Evolutionary conservation across 1,140 invertebrate genomes (phyloP).

Genomic region (Acromyrmex echinatior): DNA sequence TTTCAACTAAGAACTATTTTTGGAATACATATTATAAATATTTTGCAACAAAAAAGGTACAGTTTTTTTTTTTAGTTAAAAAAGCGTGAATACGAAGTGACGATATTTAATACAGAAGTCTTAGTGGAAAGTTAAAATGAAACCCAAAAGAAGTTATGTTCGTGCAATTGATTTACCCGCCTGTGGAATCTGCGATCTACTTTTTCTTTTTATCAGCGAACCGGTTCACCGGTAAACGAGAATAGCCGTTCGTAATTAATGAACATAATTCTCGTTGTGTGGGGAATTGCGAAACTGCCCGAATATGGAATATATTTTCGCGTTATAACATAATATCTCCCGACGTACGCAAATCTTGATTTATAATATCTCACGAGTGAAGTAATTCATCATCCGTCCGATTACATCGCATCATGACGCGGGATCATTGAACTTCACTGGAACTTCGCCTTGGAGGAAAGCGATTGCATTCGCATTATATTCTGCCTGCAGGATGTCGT

Average conservation of each 20-base stretch:
- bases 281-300: not conserved
- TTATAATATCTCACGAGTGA: not conserved
- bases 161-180: conserved; percentile 23
- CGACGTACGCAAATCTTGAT: conserved; percentile 13
- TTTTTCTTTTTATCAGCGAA: conserved; percentile 24
- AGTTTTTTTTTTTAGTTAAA: not conserved
- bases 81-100: not conserved
- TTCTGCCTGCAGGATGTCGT: conserved; percentile 38
- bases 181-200: conserved; percentile 12
- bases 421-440: conserved; percentile 26
- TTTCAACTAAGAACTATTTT: not conserved
- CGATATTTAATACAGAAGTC: conserved; percentile 9
- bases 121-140: conserved; percentile 39
- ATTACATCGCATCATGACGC: conserved; percentile 4
- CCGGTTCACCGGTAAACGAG: conserved; percentile 26
- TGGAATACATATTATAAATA: not conserved
- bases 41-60: not conserved
- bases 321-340: conserved; percentile 9
- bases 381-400: not conserved
- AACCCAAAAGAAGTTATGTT: conserved; percentile 11
- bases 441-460: conserved; percentile 42
- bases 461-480: conserved; percentile 45
- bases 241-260: conserved; percentile 37
- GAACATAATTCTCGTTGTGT: conserved; percentile 11
- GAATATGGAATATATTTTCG: conserved; percentile 19